These are phyloP conservation scores for Phataginus tricuspis DNA, from an alignment of 2,797 vertebrate species.

Conservation along the genomic window DNA sequence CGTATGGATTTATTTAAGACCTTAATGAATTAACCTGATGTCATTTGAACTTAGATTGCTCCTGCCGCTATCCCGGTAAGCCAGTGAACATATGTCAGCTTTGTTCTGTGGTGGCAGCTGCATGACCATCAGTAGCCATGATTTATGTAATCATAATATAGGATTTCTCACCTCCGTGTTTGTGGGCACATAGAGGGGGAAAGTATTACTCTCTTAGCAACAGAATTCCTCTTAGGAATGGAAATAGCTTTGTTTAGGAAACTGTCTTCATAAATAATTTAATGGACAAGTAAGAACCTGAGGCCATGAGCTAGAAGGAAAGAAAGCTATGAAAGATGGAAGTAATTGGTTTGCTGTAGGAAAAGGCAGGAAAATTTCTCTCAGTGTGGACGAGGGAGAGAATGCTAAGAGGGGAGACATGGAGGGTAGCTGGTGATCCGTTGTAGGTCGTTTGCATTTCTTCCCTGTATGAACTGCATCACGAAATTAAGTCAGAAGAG, in stretches of 20 bases:
- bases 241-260: background rate
- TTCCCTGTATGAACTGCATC: background rate
- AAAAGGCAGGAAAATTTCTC: background rate
- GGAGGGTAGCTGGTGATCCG: background rate
- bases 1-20: constrained; percentile 53
- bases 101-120: background rate
- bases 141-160: background rate
- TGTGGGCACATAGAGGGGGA: background rate
- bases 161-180: background rate
- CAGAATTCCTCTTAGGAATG: background rate
- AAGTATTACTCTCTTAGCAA: background rate
- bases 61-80: background rate
- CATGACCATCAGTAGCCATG: background rate
- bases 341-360: background rate
- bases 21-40: constrained; percentile 45
- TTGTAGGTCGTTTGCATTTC: background rate
- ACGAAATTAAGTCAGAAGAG: background rate
- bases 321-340: background rate
- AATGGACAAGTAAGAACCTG: background rate
- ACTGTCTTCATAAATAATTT: background rate
- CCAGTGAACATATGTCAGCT: background rate
- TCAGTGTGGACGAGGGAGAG: background rate
- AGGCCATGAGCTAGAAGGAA: background rate
- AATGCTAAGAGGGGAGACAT: background rate
- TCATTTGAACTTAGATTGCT: constrained; percentile 55